Percentiles rank a stretch among this genome's conserved stretches.
These are phyloP conservation scores for Nymphalis polychloros DNA, from an alignment of 2,888 invertebrate species.

Conservation along the genomic window DNA sequence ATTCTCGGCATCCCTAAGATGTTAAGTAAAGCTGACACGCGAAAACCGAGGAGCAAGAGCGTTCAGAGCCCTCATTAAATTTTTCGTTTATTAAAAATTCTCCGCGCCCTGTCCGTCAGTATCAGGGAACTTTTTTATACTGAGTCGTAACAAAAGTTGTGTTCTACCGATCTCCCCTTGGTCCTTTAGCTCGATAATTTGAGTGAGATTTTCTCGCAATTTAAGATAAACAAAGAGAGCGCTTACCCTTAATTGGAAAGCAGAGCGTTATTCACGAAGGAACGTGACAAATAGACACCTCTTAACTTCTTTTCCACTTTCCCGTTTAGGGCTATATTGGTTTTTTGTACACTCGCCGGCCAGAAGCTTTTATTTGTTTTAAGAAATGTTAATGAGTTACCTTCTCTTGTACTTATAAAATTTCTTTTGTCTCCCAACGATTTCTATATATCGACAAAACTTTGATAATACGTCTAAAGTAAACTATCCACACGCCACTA, in stretches of 20 bases:
- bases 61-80: conserved; percentile 75
- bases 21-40: conserved; percentile 58
- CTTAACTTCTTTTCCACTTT: conserved; percentile 81
- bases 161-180: conserved; percentile 72
- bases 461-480: not conserved
- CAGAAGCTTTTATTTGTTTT: conserved; percentile 74
- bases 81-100: conserved; percentile 82
- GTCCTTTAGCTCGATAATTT: conserved; percentile 80
- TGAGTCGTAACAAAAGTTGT: conserved; percentile 74
- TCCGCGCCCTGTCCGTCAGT: conserved; percentile 69
- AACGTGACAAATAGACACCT: conserved; percentile 83
- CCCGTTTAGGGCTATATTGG: conserved; percentile 75
- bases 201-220: conserved; percentile 83
- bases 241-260: conserved; percentile 82
- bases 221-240: conserved; percentile 82
- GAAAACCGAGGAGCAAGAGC: conserved; percentile 65
- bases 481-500: no score
- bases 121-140: conserved; percentile 77
- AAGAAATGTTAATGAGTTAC: conserved; percentile 61
- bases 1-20: conserved; percentile 47
- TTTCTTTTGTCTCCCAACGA: conserved; percentile 24
- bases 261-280: conserved; percentile 79
- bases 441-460: conserved; percentile 6
- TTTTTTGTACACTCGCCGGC: conserved; percentile 64
- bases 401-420: conserved; percentile 28